Evolutionary conservation across 2,113 vertebrate genomes (phyloP).

Genomic region (Pomatostomus ruficeps): DNA sequence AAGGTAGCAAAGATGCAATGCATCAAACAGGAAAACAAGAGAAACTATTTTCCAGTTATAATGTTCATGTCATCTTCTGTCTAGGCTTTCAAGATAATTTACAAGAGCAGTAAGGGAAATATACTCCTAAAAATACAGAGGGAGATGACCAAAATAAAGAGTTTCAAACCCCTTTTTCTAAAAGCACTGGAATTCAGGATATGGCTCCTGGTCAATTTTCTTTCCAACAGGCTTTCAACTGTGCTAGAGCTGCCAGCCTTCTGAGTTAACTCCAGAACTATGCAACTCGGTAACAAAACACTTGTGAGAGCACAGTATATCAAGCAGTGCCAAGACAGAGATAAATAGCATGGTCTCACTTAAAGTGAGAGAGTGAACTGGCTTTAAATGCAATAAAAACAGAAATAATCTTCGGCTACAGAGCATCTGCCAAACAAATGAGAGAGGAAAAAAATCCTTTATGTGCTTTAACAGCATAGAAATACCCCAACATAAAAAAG

Average conservation of each 20-base stretch:
- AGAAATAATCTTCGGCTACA: not conserved
- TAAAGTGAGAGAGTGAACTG: not conserved
- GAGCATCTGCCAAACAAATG: not conserved
- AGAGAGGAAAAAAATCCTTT: not conserved
- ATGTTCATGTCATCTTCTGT: not conserved
- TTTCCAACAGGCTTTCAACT: not conserved
- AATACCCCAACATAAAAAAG: not conserved
- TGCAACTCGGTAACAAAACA: constrained; percentile 21
- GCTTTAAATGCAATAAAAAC: not conserved
- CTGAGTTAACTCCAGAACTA: constrained; percentile 20
- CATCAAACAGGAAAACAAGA: not conserved
- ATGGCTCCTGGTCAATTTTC: not conserved
- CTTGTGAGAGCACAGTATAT: constrained; percentile 11
- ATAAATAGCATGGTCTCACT: not conserved
- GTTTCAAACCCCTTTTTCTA: not conserved
- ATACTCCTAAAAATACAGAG: not conserved
- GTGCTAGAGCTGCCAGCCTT: not conserved
- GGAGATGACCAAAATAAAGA: not conserved
- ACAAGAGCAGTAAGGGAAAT: not conserved
- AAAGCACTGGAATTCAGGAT: not conserved
- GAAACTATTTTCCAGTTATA: not conserved
- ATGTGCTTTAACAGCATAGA: not conserved
- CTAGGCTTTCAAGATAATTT: not conserved
- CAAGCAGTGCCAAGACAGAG: not conserved
- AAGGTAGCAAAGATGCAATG: not conserved